Evolutionary conservation across 2,888 invertebrate genomes (phyloP).

Genomic region (Mimachlamys varia): DNA sequence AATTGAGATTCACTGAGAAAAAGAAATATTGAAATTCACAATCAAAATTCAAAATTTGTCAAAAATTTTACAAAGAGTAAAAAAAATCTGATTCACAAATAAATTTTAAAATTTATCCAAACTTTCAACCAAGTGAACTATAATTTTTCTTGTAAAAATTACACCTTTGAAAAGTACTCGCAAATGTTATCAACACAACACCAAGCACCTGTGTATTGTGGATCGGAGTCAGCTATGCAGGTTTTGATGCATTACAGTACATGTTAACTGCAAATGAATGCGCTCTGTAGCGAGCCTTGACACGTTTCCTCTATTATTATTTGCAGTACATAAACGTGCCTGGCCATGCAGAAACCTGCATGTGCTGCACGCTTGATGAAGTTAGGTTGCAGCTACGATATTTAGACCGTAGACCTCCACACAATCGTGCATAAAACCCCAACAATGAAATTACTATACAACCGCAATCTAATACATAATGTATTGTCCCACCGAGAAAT

Average conservation of each 20-base stretch:
- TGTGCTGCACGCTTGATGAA: neutral
- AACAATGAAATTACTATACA: neutral
- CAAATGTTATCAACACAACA: too few relatives aligned
- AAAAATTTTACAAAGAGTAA: too few relatives aligned
- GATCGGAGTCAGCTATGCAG: neutral
- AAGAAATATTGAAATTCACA: too few relatives aligned
- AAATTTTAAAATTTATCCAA: too few relatives aligned
- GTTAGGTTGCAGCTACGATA: neutral
- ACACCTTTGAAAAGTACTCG: too few relatives aligned
- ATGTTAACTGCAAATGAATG: neutral
- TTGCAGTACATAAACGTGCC: neutral
- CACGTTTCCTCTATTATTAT: neutral
- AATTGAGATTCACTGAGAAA: too few relatives aligned
- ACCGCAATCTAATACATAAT: neutral
- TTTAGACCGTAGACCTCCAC: neutral
- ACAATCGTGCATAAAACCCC: neutral
- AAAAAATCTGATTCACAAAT: too few relatives aligned
- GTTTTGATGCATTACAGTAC: neutral
- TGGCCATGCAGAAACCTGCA: neutral
- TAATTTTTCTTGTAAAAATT: too few relatives aligned
- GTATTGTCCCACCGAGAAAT: neutral
- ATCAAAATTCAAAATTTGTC: too few relatives aligned
- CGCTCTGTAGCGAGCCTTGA: neutral
- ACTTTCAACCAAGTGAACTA: too few relatives aligned
- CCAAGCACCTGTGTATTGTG: too few relatives aligned